These are phyloP conservation scores for Eubasilissa splendida DNA, from an alignment of 2,888 invertebrate genomes.

Conservation along the genomic window DNA sequence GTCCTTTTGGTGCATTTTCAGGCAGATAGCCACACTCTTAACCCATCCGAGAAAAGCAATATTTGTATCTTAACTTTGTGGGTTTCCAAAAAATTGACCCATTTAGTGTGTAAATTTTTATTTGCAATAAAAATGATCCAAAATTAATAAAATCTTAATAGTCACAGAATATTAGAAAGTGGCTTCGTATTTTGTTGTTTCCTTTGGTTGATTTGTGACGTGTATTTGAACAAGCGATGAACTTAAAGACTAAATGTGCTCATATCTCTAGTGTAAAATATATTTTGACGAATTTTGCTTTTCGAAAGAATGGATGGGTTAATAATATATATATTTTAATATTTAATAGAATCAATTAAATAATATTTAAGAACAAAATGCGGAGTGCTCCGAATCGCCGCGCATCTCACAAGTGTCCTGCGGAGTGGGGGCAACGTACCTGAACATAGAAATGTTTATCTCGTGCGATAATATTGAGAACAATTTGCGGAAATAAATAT, in stretches of 20 bases:
- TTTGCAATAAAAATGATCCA: too few relatives aligned
- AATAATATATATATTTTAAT: neutral
- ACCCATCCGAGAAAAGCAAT: constrained; percentile 43
- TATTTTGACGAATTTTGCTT: constrained; percentile 25
- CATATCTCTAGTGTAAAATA: constrained; percentile 42
- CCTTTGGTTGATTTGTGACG: neutral
- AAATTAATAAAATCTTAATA: too few relatives aligned
- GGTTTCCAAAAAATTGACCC: too few relatives aligned
- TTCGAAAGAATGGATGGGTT: constrained; percentile 26
- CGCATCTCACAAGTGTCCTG: constrained; percentile 34
- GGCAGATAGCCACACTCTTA: neutral
- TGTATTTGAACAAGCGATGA: neutral
- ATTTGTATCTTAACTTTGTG: neutral
- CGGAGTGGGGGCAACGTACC: constrained; percentile 46
- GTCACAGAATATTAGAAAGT: neutral
- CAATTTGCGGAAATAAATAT: constrained; percentile 15
- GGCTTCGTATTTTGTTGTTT: neutral
- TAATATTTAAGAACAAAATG: constrained; percentile 13
- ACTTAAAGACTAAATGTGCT: constrained; percentile 32
- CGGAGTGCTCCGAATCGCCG: neutral
- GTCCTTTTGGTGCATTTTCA: constrained; percentile 6
- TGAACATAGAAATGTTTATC: constrained; percentile 46
- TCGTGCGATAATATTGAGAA: constrained; percentile 5
- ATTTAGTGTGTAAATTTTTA: too few relatives aligned
- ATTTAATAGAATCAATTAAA: constrained; percentile 26